These are phyloP conservation scores for Elanoides forficatus DNA, from an alignment of 2,113 vertebrate genomes.

Conservation along the genomic window DNA sequence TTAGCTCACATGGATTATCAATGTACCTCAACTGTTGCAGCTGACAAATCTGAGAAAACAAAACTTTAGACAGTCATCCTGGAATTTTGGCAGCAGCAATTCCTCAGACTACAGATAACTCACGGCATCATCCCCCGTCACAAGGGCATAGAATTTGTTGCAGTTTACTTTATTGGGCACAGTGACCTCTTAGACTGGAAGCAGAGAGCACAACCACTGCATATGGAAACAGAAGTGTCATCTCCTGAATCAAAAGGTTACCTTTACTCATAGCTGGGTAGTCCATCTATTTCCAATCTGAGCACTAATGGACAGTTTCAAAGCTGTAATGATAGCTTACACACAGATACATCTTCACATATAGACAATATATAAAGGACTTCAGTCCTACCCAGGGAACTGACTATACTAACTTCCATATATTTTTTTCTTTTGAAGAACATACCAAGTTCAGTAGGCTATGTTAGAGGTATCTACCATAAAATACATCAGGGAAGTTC, in stretches of 20 bases:
- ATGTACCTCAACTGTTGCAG: neutral
- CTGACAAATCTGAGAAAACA: neutral
- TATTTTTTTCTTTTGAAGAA: neutral
- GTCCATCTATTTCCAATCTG: neutral
- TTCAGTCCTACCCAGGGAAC: neutral
- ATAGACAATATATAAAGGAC: neutral
- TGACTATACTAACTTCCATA: neutral
- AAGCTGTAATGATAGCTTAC: neutral
- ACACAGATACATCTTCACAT: neutral
- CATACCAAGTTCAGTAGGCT: neutral
- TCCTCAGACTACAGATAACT: neutral
- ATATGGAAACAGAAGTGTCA: neutral
- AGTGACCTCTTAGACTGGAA: neutral
- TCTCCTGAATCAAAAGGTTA: neutral
- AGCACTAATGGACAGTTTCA: neutral
- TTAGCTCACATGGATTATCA: neutral
- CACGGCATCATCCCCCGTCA: neutral
- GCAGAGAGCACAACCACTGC: neutral
- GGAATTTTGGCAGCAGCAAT: neutral
- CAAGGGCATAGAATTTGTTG: neutral
- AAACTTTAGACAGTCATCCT: neutral
- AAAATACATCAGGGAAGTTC: neutral
- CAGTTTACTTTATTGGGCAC: neutral
- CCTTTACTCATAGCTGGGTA: neutral
- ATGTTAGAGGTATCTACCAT: neutral